Evolutionary conservation across 2,113 vertebrate species (phyloP), one percentile per base, ranked within the genome.

Genomic region (Delphinus delphis): DNA sequence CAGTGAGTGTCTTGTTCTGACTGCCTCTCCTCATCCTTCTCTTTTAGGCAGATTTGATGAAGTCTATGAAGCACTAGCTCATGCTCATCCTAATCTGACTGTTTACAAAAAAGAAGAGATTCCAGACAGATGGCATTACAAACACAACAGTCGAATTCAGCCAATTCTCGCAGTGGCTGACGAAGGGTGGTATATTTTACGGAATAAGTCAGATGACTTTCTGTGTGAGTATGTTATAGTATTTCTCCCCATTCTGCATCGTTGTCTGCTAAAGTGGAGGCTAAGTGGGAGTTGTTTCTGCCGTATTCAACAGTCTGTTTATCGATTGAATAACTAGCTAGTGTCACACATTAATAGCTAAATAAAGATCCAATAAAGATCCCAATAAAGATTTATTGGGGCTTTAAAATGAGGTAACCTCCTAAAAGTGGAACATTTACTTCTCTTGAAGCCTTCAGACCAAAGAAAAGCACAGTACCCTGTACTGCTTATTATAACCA

Each of bases 71-170:
- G 98, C 98, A 31, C 98, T 99, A 94, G 96, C 88, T 85, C 98
- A 98, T 0, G 99, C 99, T 20, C 99, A 99, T 95, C 99, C 99
- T 26, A 99, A 99, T 98, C 99, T 99, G 98, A 97, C 98, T 36
- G 99, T 99, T 1, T 99, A 99, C 97, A 99, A 98, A 98, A 99
- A 98, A 95, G 99, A 99, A 55, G 98, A 99, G 65, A 98, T 99
- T 88, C 99, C 99, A 1, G 98, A 98, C 6, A 98, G 98, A 94
- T 98, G 99, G 71, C 99, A 99, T 96, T 99, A 99, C 96, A 99
- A 97, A 90, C 98, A 99, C 98, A 99, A 99, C 93, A n/a, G 0
- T 25, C 98, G 98, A 97, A 99, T 99, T 97, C 99, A 99, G 98
- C 99, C 99, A 1, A 98, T 99, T 73, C 94, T 99, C 71, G 96